Conservation (phyloP, 2,797 vertebrate genomes). For the Lacerta viridis region DNA sequence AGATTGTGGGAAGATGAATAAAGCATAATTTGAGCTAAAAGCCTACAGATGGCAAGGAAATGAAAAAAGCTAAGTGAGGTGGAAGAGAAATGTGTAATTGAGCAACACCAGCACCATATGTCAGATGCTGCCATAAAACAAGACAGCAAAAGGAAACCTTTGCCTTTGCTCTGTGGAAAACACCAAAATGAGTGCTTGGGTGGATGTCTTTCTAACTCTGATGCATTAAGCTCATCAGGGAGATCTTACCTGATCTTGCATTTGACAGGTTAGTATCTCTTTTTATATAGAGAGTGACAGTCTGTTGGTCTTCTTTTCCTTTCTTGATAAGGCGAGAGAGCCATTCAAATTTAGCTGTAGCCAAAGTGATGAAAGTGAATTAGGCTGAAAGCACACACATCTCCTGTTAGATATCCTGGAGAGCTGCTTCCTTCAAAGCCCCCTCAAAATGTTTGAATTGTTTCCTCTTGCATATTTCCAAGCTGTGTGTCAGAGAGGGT, state of each 20-base stretch:
- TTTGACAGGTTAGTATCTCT: slow-evolving; percentile 69
- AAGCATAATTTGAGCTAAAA: slow-evolving; percentile 75
- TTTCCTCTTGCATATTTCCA: slow-evolving; percentile 55
- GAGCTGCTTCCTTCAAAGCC: slow-evolving; percentile 48
- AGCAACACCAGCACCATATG: slow-evolving; percentile 67
- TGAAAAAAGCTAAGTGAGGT: slow-evolving; percentile 77
- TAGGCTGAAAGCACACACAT: neutral
- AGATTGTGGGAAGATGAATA: slow-evolving; percentile 69
- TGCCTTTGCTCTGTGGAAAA: slow-evolving; percentile 59
- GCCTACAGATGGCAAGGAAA: slow-evolving; percentile 78
- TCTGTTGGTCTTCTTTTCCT: slow-evolving; percentile 22
- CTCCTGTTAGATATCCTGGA: slow-evolving; percentile 24
- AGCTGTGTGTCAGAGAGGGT: slow-evolving; percentile 34
- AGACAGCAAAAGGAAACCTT: slow-evolving; percentile 58
- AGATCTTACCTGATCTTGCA: slow-evolving; percentile 56
- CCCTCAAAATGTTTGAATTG: slow-evolving; percentile 53
- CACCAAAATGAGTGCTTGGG: slow-evolving; percentile 29
- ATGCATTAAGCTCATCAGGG: slow-evolving; percentile 58
- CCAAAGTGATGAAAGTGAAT: slow-evolving; percentile 61
- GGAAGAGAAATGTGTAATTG: slow-evolving; percentile 76
- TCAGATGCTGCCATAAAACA: slow-evolving; percentile 68
- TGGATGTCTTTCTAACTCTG: slow-evolving; percentile 37
- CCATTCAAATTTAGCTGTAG: slow-evolving; percentile 57
- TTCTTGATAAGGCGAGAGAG: slow-evolving; percentile 29
- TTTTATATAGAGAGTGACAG: slow-evolving; percentile 57